Base-by-base conservation (phyloP, 2,888 invertebrate genomes). In the Vesta saturnalis region DNA sequence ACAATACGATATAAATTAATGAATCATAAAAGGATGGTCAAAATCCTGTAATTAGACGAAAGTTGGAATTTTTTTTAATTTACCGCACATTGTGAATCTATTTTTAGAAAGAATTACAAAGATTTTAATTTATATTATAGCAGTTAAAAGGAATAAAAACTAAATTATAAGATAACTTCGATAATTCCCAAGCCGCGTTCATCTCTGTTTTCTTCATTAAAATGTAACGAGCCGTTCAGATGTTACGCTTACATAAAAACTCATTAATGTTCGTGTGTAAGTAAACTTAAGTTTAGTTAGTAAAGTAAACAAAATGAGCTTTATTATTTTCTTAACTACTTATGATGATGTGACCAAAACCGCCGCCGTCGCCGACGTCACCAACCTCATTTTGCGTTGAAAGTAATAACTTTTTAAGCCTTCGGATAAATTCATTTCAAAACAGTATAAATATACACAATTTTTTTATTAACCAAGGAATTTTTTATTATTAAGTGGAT, bases 131-230 rank as follows among this genome's bases (percentile, higher is more conserved):
- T 63, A 63, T 57, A 59, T 59, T 43, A 56, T 43, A 43, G 23
- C 35, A 22, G 23, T 60, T 64, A 64, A 54, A 19, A 15, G 23
- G 47, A 57, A 22, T 56, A 60, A 56, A 61, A 66, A 49, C 22
- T 39, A 49, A 35, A 56, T 39, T 52, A 39, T 23, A 56, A 61
- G 60, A 66, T 66, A 47, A 57, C 56, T 54, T 46, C 35, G 15
- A 57, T 59, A 56, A 60, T 66, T 66, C 59, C 61, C 62, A 59
- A 23, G 66, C 62, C 12, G 5, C 55, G 22, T 39, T 52, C 49
- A 19, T 46, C 49, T 65, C 67, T 72, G 72, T 64, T 72, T 72
- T 72, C 59, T 67, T 67, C 64, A 72, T 72, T 69, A 67, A 69
- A 64, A 65, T 69, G 60, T 69, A 72, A 72, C 66, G 69, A 69